A percentile compares a stretch with the other conserved stretches of the same genome.
Evolutionary conservation across 2,797 vertebrate species (phyloP).

Genomic region (Pithecia hirsuta): DNA sequence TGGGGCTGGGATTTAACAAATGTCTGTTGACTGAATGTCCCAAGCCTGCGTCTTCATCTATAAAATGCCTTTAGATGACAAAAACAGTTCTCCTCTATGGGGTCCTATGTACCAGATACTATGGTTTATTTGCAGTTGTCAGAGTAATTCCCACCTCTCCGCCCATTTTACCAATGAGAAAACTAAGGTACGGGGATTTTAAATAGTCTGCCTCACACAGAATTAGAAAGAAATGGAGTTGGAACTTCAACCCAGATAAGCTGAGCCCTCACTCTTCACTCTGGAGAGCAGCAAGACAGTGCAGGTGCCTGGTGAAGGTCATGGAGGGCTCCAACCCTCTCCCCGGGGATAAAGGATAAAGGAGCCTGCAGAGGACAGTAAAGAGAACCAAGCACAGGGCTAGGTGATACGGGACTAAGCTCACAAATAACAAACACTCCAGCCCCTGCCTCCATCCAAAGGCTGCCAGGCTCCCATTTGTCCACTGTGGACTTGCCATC

Average conservation of each 20-base stretch:
- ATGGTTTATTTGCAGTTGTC: fast-evolving
- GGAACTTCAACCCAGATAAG: background rate
- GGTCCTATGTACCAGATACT: background rate
- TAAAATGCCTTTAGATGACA: background rate
- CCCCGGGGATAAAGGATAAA: background rate
- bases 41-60: background rate
- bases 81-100: fast-evolving
- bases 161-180: background rate
- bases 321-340: fast-evolving
- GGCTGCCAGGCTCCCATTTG: background rate
- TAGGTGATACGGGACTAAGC: fast-evolving
- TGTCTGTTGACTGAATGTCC: background rate
- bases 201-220: background rate
- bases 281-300: background rate
- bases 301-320: background rate
- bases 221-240: fast-evolving
- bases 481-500: too few species aligned
- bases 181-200: background rate
- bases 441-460: too few species aligned
- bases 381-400: background rate
- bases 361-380: background rate
- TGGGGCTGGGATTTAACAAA: background rate
- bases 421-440: background rate
- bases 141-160: background rate
- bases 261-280: background rate